Evolutionary conservation across 2,888 invertebrate species (phyloP), one percentile per base, ranked within the genome.

Genomic region (Saturnia japonica): DNA sequence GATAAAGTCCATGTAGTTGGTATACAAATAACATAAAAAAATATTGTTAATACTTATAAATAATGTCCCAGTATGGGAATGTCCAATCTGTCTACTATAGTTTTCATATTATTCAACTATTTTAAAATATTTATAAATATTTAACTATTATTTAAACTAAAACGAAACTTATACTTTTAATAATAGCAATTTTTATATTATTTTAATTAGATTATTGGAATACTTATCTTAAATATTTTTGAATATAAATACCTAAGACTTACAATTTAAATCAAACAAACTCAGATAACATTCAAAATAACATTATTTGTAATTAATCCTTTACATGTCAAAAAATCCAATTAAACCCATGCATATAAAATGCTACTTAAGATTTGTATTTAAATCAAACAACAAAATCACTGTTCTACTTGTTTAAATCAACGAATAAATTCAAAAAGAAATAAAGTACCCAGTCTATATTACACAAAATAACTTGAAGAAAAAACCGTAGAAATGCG

Each of bases 381-480:
- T 64, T 72, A 74, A 72, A 72, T 71, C 51, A 51, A 19, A 54
- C 12, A 70, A 70, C 28, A 66, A 70, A 70, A 69, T 72, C 54
- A 72, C 71, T 19, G 64, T 40, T 19, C 9, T 19, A 6, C 12
- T 40, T 64, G 8, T 34, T 64, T 64, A 40, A 74, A 74, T 73
- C 72, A 57, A 72, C 69, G 76, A 76, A 71, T 70, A 75, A 77
- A 69, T 73, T 72, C 73, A 75, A 79, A 78, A 81, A 81, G 80
- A 83, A 80, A 75, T 77, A 81, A 80, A 78, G 82, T 78, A 79
- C 75, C 80, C 72, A 85, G 85, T 90, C 88, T 88, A 88, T 89
- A 90, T 86, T 85, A 84, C 75, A 84, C 84, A 77, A 85, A 90
- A 91, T 88, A 89, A 89, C 84, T 88, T 85, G 88, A 84, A 81